Percentiles rank a stretch among this genome's conserved stretches.
Conservation (phyloP, 2,113 vertebrate species). For the Podocnemis expansa region DNA sequence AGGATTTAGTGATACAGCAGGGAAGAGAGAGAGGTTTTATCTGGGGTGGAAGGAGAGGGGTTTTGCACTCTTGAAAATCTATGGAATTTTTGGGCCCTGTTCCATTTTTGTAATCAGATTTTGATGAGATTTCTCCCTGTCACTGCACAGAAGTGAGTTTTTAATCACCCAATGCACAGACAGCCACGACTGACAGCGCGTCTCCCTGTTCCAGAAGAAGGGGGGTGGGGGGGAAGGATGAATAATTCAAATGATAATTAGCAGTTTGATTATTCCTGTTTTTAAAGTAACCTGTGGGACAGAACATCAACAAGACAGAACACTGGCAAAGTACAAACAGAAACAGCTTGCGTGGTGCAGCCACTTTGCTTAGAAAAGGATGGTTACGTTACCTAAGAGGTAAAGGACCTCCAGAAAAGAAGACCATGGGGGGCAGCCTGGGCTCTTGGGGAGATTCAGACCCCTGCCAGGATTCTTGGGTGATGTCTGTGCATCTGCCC, state of each 20-base stretch:
- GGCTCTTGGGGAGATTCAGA: background rate
- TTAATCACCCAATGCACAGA: slow-evolving; percentile 45
- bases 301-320: slow-evolving; percentile 59
- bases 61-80: background rate
- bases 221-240: slow-evolving; percentile 59
- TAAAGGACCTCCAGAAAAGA: background rate
- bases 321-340: slow-evolving; percentile 64
- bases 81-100: background rate
- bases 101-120: slow-evolving; percentile 45
- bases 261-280: slow-evolving; percentile 69
- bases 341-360: slow-evolving; percentile 50
- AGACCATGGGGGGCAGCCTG: rapidly evolving
- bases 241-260: slow-evolving; percentile 75
- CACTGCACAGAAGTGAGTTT: slow-evolving; percentile 24
- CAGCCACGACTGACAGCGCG: slow-evolving; percentile 56
- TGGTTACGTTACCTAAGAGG: slow-evolving; percentile 20
- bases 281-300: slow-evolving; percentile 75
- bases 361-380: slow-evolving; percentile 21
- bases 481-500: background rate
- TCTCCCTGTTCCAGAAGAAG: slow-evolving; percentile 63
- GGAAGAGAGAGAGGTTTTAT: background rate
- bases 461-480: background rate
- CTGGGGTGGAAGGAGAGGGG: background rate
- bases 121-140: slow-evolving; percentile 32
- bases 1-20: background rate